These are phyloP conservation scores for Saguinus oedipus DNA, from an alignment of 2,797 vertebrate genomes.

Conservation along the genomic window DNA sequence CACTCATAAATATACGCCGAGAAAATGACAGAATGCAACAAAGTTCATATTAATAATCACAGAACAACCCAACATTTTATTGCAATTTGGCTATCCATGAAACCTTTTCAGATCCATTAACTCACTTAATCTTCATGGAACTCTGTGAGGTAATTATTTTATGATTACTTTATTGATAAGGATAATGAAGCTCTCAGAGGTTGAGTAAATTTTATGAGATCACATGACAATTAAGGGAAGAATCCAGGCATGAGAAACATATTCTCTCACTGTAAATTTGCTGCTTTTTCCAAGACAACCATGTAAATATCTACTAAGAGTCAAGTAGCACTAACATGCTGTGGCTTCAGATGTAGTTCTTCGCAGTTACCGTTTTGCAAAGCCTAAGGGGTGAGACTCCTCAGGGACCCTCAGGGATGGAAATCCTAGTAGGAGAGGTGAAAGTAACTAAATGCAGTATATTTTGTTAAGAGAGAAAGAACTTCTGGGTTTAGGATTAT, in stretches of 20 bases:
- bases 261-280: neutral
- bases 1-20: neutral
- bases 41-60: neutral
- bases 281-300: neutral
- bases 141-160: neutral
- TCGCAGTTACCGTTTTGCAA: neutral
- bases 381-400: neutral
- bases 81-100: neutral
- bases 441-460: neutral
- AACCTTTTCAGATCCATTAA: neutral
- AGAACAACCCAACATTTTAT: neutral
- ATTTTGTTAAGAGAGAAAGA: neutral
- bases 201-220: neutral
- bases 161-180: neutral
- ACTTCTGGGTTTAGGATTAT: neutral
- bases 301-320: neutral
- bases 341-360: neutral
- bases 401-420: neutral
- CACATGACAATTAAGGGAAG: neutral
- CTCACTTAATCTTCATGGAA: neutral
- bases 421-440: neutral
- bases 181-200: neutral
- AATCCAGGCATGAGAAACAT: neutral
- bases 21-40: neutral
- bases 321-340: neutral